Evolutionary conservation across 2,888 invertebrate species (phyloP).

Genomic region (Tinea pellionella): DNA sequence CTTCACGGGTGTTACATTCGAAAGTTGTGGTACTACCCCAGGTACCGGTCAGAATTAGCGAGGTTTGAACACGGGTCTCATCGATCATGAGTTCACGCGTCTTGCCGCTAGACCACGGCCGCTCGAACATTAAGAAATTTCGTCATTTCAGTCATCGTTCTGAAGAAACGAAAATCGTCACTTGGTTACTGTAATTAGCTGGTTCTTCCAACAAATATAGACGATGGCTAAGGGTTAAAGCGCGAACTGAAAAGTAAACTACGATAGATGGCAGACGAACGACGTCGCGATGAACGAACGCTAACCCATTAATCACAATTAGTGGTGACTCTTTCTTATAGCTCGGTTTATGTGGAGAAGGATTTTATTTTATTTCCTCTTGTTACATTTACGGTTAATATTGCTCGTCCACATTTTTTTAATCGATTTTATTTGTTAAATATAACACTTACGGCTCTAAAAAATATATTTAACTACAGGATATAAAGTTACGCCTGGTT

Average conservation of each 20-base stretch:
- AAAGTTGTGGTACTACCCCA: no score
- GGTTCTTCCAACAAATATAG: not conserved
- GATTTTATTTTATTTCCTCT: not conserved
- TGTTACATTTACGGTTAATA: no score
- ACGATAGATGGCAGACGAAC: slow-evolving; percentile 43
- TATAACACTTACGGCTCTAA: no score
- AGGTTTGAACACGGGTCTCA: no score
- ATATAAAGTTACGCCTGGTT: no score
- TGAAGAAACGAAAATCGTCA: not conserved
- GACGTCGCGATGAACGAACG: slow-evolving; percentile 36
- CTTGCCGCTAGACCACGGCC: no score
- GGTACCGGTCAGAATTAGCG: no score
- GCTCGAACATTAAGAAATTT: not conserved
- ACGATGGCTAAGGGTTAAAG: slow-evolving; percentile 6
- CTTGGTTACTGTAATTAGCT: not conserved
- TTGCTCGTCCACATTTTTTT: no score
- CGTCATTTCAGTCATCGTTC: not conserved
- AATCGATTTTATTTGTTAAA: no score
- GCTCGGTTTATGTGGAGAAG: not conserved
- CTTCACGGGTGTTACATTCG: no score
- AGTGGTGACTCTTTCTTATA: slow-evolving; percentile 33
- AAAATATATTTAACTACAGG: no score
- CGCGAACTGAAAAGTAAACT: slow-evolving; percentile 44
- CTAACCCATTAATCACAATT: slow-evolving; percentile 58
- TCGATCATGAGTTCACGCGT: no score